Conservation (phyloP, 2,113 vertebrate species). For the Rana temporaria region DNA sequence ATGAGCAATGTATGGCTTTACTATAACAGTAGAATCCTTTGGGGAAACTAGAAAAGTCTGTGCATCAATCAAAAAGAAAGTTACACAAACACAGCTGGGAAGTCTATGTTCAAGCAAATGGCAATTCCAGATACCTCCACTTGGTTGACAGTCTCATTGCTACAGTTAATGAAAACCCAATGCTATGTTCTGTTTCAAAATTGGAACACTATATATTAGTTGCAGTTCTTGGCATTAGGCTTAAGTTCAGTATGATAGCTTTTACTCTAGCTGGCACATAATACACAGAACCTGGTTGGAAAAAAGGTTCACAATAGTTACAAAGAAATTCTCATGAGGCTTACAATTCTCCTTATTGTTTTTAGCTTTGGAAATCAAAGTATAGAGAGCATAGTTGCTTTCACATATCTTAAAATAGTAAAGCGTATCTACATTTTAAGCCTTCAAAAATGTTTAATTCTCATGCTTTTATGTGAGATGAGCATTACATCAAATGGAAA, state of each 20-base stretch:
- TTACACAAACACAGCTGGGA: constrained; percentile 1
- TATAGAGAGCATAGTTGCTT: too few relatives aligned
- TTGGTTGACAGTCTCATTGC: not conserved
- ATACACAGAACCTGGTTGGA: too few relatives aligned
- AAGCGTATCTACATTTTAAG: too few relatives aligned
- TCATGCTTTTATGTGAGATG: not conserved
- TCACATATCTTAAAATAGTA: too few relatives aligned
- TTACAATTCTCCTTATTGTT: too few relatives aligned
- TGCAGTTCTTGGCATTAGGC: not conserved
- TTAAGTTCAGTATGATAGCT: too few relatives aligned
- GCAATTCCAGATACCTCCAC: not conserved
- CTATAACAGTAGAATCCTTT: not conserved
- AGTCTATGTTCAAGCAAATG: not conserved
- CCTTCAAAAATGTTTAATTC: not conserved
- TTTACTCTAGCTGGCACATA: too few relatives aligned
- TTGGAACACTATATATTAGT: constrained; percentile 3
- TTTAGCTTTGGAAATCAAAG: too few relatives aligned
- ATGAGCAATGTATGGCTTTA: not conserved
- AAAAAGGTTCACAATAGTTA: too few relatives aligned
- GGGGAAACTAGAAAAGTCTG: not conserved
- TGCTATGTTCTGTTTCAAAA: not conserved
- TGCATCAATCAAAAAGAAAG: not conserved
- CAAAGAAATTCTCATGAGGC: too few relatives aligned
- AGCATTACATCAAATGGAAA: not conserved
- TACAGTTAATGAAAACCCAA: constrained; percentile 10